Evolutionary conservation across 2,113 vertebrate species (phyloP), one percentile per base, ranked within the genome.

Genomic region (Nycticorax nycticorax): DNA sequence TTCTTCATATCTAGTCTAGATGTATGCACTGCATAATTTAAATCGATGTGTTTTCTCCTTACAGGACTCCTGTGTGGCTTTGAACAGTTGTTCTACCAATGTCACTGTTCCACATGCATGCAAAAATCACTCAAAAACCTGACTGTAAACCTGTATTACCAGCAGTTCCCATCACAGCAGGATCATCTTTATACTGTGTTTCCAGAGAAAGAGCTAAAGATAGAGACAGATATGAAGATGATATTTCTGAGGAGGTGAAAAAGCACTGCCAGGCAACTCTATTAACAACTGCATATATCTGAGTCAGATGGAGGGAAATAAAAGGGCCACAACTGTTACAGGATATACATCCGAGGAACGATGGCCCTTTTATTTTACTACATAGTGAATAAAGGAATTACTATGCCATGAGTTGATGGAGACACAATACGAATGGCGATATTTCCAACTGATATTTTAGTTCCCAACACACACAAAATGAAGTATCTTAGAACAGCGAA

Each of bases 271-370:
- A 3, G 57, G 33, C 47, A 43, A 2, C 67, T 59, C 62, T 45
- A 8, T 33, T 88, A 53, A 35, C 27, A 37, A 1, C 16, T 62
- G 27, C 27, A 24, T 55, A 2, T 6, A 2, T 4, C 26, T 16
- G 14, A 50, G 50, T 30, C 60, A 63, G 45, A 24, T 6, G 16
- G 15, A 79, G 19, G 35, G 39, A 87, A 52, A 33, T 4, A 45
- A 37, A 84, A 72, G 39, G 57, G 5, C 9, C 13, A 3, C 56
- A 39, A 2, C 10, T 26, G 8, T 22, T 32, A 18, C 0, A 1
- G 10, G 55, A 24, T 33, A n/a, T 18, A 71, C 43, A 39, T 5
- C 26, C 21, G 69, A 84, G 41, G 28, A 64, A 1, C 5, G 66
- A 5, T 3, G 3, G 11, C 21, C 9, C 8, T 16, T 41, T 4